These are phyloP conservation scores for Drosophila micromelanica DNA, from an alignment of 1,140 invertebrate genomes.

Conservation along the genomic window DNA sequence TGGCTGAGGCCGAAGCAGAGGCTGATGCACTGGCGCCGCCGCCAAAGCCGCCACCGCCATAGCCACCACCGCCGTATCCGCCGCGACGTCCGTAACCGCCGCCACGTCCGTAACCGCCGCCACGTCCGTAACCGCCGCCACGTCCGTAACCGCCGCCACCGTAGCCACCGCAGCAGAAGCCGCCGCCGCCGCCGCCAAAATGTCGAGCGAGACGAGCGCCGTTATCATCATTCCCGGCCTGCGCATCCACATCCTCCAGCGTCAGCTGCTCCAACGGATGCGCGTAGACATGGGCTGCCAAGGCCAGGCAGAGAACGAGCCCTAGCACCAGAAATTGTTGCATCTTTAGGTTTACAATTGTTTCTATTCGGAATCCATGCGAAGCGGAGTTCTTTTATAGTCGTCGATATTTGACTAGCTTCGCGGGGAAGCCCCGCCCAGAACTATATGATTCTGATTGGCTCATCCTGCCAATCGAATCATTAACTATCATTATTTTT, in stretches of 20 bases:
- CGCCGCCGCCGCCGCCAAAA: slow-evolving; percentile 32
- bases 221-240: slow-evolving; percentile 41
- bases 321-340: slow-evolving; percentile 46
- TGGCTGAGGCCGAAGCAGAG: slow-evolving; percentile 48
- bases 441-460: slow-evolving; percentile 15
- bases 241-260: slow-evolving; percentile 49
- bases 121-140: slow-evolving; percentile 19
- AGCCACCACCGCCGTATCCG: slow-evolving; percentile 9
- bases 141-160: slow-evolving; percentile 35
- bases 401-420: neutral
- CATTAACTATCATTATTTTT: slow-evolving; percentile 59
- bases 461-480: slow-evolving; percentile 45
- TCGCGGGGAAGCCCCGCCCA: slow-evolving; percentile 45
- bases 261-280: slow-evolving; percentile 52
- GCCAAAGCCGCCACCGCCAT: slow-evolving; percentile 32
- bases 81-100: slow-evolving; percentile 41
- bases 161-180: slow-evolving; percentile 7
- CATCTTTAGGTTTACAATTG: slow-evolving; percentile 51
- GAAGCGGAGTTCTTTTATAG: slow-evolving; percentile 52
- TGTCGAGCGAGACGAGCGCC: slow-evolving; percentile 39
- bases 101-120: slow-evolving; percentile 8
- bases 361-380: slow-evolving; percentile 33
- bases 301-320: slow-evolving; percentile 27
- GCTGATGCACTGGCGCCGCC: slow-evolving; percentile 47
- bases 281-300: slow-evolving; percentile 16